Conservation (phyloP, 2,888 invertebrate species). For the Drosophila nigritarsus region DNA sequence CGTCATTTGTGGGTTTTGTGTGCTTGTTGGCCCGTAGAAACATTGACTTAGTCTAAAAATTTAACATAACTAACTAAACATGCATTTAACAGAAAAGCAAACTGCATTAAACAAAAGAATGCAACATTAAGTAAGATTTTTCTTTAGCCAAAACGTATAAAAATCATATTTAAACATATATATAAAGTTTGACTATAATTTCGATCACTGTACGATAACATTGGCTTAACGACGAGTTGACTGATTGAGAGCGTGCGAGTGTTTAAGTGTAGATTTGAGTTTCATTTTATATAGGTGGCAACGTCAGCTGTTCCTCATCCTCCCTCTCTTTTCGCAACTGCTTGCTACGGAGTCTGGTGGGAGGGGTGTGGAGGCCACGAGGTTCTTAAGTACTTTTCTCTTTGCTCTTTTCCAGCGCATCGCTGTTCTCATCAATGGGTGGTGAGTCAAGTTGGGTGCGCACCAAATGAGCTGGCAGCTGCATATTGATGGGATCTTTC, state of each 20-base stretch:
- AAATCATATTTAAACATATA: slow-evolving; percentile 17
- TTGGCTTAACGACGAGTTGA: slow-evolving; percentile 31
- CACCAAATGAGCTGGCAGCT: slow-evolving; percentile 86
- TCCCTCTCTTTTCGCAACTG: slow-evolving; percentile 11
- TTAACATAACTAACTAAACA: slow-evolving; percentile 58
- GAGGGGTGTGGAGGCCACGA: neutral
- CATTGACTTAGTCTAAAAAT: slow-evolving; percentile 39
- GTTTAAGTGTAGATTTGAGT: slow-evolving; percentile 59
- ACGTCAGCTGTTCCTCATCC: neutral
- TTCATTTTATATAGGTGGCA: slow-evolving; percentile 53
- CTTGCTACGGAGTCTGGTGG: slow-evolving; percentile 13
- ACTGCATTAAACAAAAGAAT: slow-evolving; percentile 19
- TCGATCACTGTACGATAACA: slow-evolving; percentile 55
- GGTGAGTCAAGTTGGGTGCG: slow-evolving; percentile 74
- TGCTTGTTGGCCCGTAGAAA: slow-evolving; percentile 17
- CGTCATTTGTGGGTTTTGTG: slow-evolving; percentile 35
- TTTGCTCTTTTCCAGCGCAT: slow-evolving; percentile 27
- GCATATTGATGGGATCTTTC: slow-evolving; percentile 90
- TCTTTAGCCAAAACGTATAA: slow-evolving; percentile 5
- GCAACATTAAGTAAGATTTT: slow-evolving; percentile 14
- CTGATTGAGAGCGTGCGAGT: slow-evolving; percentile 43
- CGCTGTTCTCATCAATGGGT: slow-evolving; percentile 39
- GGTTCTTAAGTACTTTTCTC: slow-evolving; percentile 60
- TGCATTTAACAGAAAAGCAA: slow-evolving; percentile 43
- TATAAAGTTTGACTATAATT: slow-evolving; percentile 54